Base-by-base conservation (phyloP, 2,113 vertebrate genomes). In the Astatotilapia flaviijosephi region DNA sequence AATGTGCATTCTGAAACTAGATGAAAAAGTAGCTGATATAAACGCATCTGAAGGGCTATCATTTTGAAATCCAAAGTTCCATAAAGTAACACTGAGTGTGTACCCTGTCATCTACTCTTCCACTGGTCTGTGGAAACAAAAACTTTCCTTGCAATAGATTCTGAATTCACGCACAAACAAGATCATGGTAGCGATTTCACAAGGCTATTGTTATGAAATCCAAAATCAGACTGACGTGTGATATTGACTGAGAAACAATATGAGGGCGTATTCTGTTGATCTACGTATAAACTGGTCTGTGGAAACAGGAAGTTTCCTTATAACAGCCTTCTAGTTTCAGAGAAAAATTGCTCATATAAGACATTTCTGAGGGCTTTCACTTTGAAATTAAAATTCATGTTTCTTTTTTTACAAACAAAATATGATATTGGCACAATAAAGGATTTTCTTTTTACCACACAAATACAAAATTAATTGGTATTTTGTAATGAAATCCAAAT, bases 41-140 rank as follows among this genome's bases (percentile, higher is more conserved):
- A 60, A 2, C 0, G 3, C 56, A 1, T 31, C 26, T 60, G 8
- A 31, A 31, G 56, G 1, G 8, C 14, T 60, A 2, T 60, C 17
- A 60, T 60, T 60, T 58, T 0, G 3, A 58, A 58, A 58, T 31
- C 55, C 55, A 58, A 4, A 58, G 0, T 28, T 58, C 26, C 55
- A 58, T 28, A 28, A 31, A 58, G 56, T 58, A 58, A 58, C 14
- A 1, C 56, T 58, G 26, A 60, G 56, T 9, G 56, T 60, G 26
- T 31, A 9, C 8, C 3, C 56, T 31, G 56, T 60, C 56, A 60
- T 31, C 56, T 60, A 4, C 26, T 60, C 5, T 60, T 60, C 0
- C 56, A 60, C 56, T 58, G 56, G 2, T 17, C 56, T 58, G 56
- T 58, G 56, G 56, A 58, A 58, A 26, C 54, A 56, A 56, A 56